Percentiles rank a stretch among this genome's conserved stretches.
Conservation (phyloP, 1,140 invertebrate genomes). For the Drosophila gunungcola region DNA sequence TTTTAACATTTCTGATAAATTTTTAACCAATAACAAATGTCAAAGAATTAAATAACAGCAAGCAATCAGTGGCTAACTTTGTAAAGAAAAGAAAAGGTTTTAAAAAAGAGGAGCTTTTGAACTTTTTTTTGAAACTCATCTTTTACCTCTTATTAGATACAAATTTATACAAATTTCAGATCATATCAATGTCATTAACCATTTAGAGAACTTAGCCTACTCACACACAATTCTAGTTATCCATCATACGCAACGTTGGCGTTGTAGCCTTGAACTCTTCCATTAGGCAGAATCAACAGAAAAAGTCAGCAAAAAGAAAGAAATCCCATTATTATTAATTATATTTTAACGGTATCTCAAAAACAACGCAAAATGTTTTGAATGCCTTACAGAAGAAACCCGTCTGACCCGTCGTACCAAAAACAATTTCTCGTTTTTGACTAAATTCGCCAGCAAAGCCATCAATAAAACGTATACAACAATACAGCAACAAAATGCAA, state of each 20-base stretch:
- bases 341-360: conserved; percentile 70
- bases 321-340: conserved; percentile 71
- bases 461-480: conserved; percentile 34
- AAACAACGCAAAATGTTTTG: conserved; percentile 33
- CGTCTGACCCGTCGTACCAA: conserved; percentile 39
- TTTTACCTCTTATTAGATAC: background rate
- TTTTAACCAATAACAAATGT: background rate
- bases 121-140: background rate
- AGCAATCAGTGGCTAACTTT: background rate
- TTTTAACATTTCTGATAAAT: background rate
- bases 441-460: conserved; percentile 51
- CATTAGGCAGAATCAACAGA: conserved; percentile 12
- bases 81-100: too few relatives aligned
- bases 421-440: conserved; percentile 43
- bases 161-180: background rate
- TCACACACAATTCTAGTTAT: conserved; percentile 64
- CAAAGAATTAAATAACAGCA: background rate
- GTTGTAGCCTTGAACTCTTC: conserved; percentile 64
- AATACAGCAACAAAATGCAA: conserved; percentile 62
- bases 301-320: conserved; percentile 30
- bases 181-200: conserved; percentile 3
- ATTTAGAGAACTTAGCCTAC: conserved; percentile 45
- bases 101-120: background rate
- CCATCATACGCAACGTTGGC: conserved; percentile 56
- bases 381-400: conserved; percentile 54